Base-by-base conservation (phyloP, 1,140 invertebrate genomes). In the Drosophila repleta region DNA sequence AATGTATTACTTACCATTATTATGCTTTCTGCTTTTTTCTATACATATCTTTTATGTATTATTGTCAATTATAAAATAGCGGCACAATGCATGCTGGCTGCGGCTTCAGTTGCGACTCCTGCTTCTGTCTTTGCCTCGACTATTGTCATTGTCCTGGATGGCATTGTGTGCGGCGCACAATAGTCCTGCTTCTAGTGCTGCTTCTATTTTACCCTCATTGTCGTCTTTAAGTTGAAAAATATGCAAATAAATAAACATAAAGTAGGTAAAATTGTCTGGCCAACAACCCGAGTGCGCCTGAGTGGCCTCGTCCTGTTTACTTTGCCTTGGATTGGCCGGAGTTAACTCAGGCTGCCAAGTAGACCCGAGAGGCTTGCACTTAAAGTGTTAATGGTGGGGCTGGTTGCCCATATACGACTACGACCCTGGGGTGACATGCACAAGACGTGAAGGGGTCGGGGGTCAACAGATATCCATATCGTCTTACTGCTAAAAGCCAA, bases 181-280 rank as follows among this genome's bases (percentile, higher is more conserved):
- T 73, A 49, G 70, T 68, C 56, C 51, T 62, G 79, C 60, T 53
- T 48, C 32, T 76, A 43, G 57, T 68, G 60, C 64, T 52, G 24
- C 24, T 62, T 29, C 73, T 70, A 68, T 65, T 67, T 29, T 62
- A 29, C 61, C 45, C 45, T 67, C 78, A 81, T 87, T 78, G 78
- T 87, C 83, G 82, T 87, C 82, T 87, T 87, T 87, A 87, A 87
- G 82, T 87, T 88, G 78, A 67, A 82, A 87, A 87, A 87, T 87
- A 87, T 87, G 82, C 82, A 87, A 87, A 87, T 87, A 87, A 87
- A 87, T 78, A 81, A 82, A 68, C 71, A 87, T 87, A 87, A 87
- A 87, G 82, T 87, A 87, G 82, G 82, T 87, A 87, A 87, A 87
- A 87, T 87, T 87, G 82, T 87, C 82, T 87, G 82, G 82, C 82